These are phyloP conservation scores for Idaea straminata DNA, from an alignment of 2,888 invertebrate genomes.

Conservation along the genomic window DNA sequence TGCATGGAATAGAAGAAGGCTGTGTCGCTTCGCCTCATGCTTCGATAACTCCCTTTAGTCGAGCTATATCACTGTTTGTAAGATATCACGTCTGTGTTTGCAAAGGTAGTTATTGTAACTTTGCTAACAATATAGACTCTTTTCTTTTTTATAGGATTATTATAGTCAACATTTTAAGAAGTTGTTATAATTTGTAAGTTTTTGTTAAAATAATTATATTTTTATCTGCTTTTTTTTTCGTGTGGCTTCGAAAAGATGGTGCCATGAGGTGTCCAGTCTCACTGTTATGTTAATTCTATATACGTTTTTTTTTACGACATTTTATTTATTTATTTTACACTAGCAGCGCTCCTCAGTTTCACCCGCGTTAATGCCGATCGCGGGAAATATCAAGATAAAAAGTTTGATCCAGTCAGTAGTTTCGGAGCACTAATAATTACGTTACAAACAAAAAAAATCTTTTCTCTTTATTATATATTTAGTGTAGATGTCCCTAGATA, in stretches of 20 bases:
- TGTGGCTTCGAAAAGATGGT: too few species aligned
- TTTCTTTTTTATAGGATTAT: conserved; percentile 2
- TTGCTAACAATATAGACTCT: conserved; percentile 12
- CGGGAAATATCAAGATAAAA: too few species aligned
- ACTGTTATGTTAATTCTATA: not conserved
- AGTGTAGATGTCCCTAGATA: too few species aligned
- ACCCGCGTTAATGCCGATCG: too few species aligned
- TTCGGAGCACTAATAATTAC: too few species aligned
- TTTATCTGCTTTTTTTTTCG: not conserved
- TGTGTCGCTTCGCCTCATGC: conserved; percentile 50
- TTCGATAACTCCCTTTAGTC: conserved; percentile 49
- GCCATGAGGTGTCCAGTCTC: too few species aligned
- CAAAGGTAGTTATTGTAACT: conserved; percentile 43
- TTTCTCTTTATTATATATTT: too few species aligned
- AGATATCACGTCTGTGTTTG: conserved; percentile 59
- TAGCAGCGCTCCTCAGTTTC: too few species aligned
- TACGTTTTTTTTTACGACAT: conserved; percentile 1
- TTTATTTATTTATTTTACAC: not conserved
- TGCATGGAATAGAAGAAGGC: conserved; percentile 32
- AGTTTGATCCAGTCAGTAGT: too few species aligned
- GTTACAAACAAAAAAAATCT: too few species aligned
- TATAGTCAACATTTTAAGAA: not conserved
- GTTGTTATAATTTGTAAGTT: not conserved
- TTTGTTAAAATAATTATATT: not conserved
- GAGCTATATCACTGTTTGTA: conserved; percentile 46